A percentile compares a stretch with the other conserved stretches of the same genome.
These are phyloP conservation scores for Aradophagus sp. DNA, from an alignment of 1,140 invertebrate genomes.

Conservation along the genomic window DNA sequence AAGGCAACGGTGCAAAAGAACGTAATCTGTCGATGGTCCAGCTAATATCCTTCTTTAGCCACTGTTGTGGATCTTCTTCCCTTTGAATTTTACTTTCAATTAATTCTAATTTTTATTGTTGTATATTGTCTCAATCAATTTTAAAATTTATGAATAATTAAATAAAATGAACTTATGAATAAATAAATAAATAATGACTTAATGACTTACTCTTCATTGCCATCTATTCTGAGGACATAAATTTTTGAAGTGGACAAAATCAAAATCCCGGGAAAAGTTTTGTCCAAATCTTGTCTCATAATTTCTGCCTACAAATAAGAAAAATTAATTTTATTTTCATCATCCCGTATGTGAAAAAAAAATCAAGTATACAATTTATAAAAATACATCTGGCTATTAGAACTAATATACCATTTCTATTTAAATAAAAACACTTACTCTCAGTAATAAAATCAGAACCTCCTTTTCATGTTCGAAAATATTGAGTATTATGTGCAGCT, in stretches of 20 bases:
- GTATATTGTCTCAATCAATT: no score
- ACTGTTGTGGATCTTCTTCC: constrained; percentile 71
- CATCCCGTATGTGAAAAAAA: no score
- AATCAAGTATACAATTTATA: no score
- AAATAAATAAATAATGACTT: not conserved
- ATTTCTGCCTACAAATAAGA: constrained; percentile 65
- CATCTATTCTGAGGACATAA: constrained; percentile 75
- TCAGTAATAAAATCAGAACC: constrained; percentile 75
- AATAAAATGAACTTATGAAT: no score
- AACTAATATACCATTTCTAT: no score
- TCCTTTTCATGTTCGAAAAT: constrained; percentile 77
- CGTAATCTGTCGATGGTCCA: constrained; percentile 71
- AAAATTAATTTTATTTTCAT: not conserved
- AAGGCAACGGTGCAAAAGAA: constrained; percentile 69
- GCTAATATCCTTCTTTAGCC: constrained; percentile 69
- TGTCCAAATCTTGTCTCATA: constrained; percentile 64
- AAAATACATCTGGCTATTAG: no score
- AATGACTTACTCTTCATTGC: constrained; percentile 61
- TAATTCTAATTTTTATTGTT: no score
- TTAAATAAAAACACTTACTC: constrained; percentile 61
- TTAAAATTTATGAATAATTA: no score
- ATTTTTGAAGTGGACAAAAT: constrained; percentile 76
- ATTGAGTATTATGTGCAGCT: constrained; percentile 76
- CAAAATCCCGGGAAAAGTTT: constrained; percentile 73
- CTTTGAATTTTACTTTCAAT: constrained; percentile 2